These are phyloP conservation scores for Rapana venosa DNA, from an alignment of 2,888 invertebrate species.

Conservation along the genomic window DNA sequence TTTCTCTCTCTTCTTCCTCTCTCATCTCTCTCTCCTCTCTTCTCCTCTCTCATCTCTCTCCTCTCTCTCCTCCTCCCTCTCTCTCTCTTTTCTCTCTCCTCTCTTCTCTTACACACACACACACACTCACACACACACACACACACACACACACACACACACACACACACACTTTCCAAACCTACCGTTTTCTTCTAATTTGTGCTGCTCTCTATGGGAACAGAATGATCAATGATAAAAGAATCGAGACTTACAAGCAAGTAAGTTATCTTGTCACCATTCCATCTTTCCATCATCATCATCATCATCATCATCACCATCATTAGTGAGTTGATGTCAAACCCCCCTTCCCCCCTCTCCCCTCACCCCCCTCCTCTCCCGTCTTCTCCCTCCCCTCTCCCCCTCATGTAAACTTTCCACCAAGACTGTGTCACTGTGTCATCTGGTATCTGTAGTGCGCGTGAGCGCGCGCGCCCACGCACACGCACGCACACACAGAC, in stretches of 20 bases:
- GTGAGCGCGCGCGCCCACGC: too few species aligned
- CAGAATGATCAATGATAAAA: background rate
- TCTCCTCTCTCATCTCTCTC: background rate
- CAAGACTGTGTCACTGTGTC: too few species aligned
- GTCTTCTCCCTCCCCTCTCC: too few species aligned
- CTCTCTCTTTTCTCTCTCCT: background rate
- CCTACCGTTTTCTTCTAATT: background rate
- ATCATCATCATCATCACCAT: background rate
- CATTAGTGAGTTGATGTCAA: background rate
- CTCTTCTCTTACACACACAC: background rate
- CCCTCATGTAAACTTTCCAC: too few species aligned
- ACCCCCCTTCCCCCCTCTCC: background rate
- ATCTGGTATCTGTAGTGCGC: too few species aligned
- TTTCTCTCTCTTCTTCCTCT: background rate
- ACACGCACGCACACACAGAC: too few species aligned
- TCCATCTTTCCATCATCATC: background rate
- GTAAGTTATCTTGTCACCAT: background rate
- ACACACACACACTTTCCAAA: background rate
- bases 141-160: background rate
- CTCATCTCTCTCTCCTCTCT: background rate
- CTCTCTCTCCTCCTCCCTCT: background rate
- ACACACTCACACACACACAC: too few species aligned
- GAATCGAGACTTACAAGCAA: background rate
- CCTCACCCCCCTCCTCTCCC: too few species aligned
- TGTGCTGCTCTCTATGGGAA: background rate